A percentile compares a stretch with the other conserved stretches of the same genome.
Conservation (phyloP, 2,888 invertebrate genomes). For the Xestobium rufovillosum region DNA sequence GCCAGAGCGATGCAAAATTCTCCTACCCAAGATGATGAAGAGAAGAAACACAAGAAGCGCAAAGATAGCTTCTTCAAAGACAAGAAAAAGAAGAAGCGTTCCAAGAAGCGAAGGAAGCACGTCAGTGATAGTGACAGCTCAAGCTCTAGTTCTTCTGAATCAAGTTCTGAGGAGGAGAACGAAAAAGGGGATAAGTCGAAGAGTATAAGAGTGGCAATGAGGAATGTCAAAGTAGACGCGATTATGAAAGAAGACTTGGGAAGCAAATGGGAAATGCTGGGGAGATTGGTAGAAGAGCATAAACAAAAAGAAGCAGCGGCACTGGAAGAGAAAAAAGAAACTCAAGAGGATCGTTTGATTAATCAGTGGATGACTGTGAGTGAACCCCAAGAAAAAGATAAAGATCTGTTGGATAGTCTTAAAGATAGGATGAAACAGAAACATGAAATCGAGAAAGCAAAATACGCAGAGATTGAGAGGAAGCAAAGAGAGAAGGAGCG, state of each 20-base stretch:
- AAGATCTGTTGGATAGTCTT: constrained; percentile 45
- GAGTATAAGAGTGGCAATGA: constrained; percentile 60
- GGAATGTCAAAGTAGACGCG: constrained; percentile 48
- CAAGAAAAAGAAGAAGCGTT: constrained; percentile 51
- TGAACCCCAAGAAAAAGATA: constrained; percentile 42
- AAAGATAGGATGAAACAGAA: constrained; percentile 49
- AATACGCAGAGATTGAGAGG: constrained; percentile 35
- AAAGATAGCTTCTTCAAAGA: constrained; percentile 33
- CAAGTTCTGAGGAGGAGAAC: constrained; percentile 39
- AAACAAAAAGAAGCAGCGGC: constrained; percentile 38
- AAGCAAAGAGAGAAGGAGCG: constrained; percentile 38
- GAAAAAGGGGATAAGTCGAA: constrained; percentile 46
- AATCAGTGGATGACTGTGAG: constrained; percentile 49
- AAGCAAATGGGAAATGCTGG: constrained; percentile 41
- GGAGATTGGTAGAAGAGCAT: constrained; percentile 45
- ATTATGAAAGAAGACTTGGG: constrained; percentile 44
- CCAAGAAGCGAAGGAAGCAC: constrained; percentile 34
- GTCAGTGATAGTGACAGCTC: constrained; percentile 41
- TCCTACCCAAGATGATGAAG: constrained; percentile 24
- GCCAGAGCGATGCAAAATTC: constrained; percentile 29
- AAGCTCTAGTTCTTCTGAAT: constrained; percentile 42
- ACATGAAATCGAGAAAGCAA: constrained; percentile 43
- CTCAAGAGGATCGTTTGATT: constrained; percentile 37
- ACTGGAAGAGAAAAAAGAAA: constrained; percentile 25
- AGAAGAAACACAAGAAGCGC: constrained; percentile 28